Evolutionary conservation across 2,797 vertebrate species (phyloP), one percentile per base, ranked within the genome.

Genomic region (Mormyrops attenuatus): DNA sequence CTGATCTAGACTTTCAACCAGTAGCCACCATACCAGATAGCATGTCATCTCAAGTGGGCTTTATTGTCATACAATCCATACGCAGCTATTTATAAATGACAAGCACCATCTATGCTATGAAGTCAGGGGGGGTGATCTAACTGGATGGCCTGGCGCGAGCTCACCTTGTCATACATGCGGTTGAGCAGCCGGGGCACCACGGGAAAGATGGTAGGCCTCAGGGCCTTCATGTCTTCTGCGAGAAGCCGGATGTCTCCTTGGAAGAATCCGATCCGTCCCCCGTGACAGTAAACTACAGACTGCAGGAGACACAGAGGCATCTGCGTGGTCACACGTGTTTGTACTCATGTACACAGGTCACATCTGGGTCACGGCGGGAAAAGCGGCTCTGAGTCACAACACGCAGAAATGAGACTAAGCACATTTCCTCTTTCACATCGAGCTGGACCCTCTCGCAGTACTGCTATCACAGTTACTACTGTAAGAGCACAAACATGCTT

Each of bases 151-250:
- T 6, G 49, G 44, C 38, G 30, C 1, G 3, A 6, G 20, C 95
- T 94, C 91, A 99, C 98, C 96, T 99, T 99, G 92, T 99, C 98
- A 0, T 99, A 98, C 98, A 99, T 99, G 91, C 98, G 97, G 94
- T 99, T 99, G 53, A 99, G 95, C 66, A 99, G 95, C 66, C 98
- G 96, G 0, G 98, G 98, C 90, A 99, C 98, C 2, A 99, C 98
- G 0, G 98, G 98, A 92, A 99, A 99, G 91, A 99, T 97, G 90
- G 98, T 99, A 13, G 98, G 98, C 20, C 94, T 91, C 57, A 99
- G 93, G 3, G 96, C 96, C 93, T 99, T 98, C 98, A 99, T 99
- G 80, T 99, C 98, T 0, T 99, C 98, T 0, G 98, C 96, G n/a
- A 99, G 95, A 80, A 99, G 97, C 0, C 98, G 97, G 90, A 99